Conservation (phyloP, 2,888 invertebrate genomes). For the Ptilodon capucinus region DNA sequence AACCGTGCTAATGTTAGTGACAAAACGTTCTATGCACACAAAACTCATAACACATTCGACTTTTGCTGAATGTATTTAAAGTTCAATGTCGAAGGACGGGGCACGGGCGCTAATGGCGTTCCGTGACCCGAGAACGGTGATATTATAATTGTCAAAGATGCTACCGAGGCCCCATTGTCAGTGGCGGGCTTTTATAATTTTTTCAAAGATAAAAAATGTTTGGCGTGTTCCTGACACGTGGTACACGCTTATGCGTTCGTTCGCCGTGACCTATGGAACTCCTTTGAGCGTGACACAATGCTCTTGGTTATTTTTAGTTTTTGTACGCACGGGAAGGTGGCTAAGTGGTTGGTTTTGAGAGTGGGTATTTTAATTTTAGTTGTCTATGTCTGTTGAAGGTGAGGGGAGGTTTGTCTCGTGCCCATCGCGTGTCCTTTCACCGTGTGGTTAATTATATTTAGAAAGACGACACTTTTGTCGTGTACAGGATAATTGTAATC, state of each 20-base stretch:
- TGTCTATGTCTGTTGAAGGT: constrained; percentile 65
- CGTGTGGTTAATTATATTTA: constrained; percentile 51
- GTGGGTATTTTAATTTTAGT: constrained; percentile 79
- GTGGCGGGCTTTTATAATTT: constrained; percentile 77
- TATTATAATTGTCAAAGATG: constrained; percentile 83
- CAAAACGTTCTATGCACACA: constrained; percentile 48
- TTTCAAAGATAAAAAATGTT: constrained; percentile 81
- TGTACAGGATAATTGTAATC: constrained; percentile 1
- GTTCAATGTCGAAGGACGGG: constrained; percentile 48
- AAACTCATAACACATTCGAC: constrained; percentile 48
- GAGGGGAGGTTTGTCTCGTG: constrained; percentile 77
- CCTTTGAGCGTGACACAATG: constrained; percentile 80
- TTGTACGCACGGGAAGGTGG: constrained; percentile 77
- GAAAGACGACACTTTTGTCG: constrained; percentile 6
- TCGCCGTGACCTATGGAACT: constrained; percentile 80
- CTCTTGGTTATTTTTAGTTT: constrained; percentile 78
- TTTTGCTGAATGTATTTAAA: constrained; percentile 48
- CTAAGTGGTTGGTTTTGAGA: constrained; percentile 80
- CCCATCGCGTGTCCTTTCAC: constrained; percentile 70
- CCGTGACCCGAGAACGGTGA: constrained; percentile 46
- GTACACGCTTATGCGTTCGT: constrained; percentile 69
- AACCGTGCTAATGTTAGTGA: constrained; percentile 53
- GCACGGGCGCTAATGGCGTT: constrained; percentile 51
- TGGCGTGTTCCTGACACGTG: constrained; percentile 81
- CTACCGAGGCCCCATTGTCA: constrained; percentile 79